Base-by-base conservation (phyloP, 2,888 invertebrate genomes). In the Scaptomyza parva region DNA sequence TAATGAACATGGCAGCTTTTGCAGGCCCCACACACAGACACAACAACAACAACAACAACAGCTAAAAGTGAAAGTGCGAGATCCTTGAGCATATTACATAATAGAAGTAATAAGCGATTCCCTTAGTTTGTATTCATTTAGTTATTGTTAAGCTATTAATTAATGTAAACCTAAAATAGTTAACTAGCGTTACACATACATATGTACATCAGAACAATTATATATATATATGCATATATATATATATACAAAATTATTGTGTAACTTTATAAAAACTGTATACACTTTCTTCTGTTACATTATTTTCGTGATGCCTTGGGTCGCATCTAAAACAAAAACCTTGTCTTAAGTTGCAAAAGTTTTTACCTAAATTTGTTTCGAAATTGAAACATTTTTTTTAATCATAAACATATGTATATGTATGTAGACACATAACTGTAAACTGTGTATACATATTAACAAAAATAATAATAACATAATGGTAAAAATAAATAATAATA, bases 261-360 rank as follows among this genome's bases (percentile, higher is more conserved):
- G 65, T 84, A 80, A 64, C 64, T 73, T 54, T 84, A n/a, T n/a
- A n/a, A n/a, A 78, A 37, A 57, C 50, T 72, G 55, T 71, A 68
- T 54, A 37, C 37, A 30, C 30, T 9, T 2, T 28, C n/a, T n/a
- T 26, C 68, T 83, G 78, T 86, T 81, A 80, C 70, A 71, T 74
- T 76, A 72, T 76, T 66, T 78, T 76, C 48, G 79, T 88, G 89
- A 90, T 90, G 90, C 89, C 84, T 89, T 88, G 90, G 90, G 90
- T 90, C 86, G 88, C 90, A 90, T 90, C 90, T 90, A 89, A 90
- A 90, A 90, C 78, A 84, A 89, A 73, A 88, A 89, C 90, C 89
- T 89, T 77, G 60, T 77, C 39, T 73, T 78, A 75, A 78, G 76
- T 76, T 87, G 76, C 66, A 68, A 81, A 83, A 76, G 58, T 69